Conservation (phyloP, 2,113 vertebrate species). For the Caracal caracal region DNA sequence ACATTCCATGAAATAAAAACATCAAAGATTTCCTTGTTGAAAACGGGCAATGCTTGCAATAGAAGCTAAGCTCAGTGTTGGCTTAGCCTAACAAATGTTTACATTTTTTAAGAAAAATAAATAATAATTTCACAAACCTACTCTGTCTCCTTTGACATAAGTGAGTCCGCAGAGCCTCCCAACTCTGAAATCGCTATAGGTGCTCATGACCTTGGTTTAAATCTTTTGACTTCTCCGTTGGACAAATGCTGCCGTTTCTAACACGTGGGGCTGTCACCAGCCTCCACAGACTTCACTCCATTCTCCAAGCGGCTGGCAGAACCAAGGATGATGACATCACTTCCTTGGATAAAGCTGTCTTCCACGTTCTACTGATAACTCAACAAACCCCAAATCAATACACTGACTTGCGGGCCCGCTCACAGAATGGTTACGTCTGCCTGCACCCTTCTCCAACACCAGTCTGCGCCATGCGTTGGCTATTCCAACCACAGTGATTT, state of each 20-base stretch:
- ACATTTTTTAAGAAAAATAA: neutral
- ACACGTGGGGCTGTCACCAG: neutral
- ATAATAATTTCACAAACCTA: neutral
- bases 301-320: neutral
- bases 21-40: slow-evolving; percentile 42
- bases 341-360: neutral
- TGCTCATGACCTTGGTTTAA: fast-evolving
- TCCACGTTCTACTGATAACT: neutral
- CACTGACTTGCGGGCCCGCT: fast-evolving
- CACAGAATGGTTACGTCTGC: fast-evolving
- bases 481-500: neutral
- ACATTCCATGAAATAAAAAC: neutral
- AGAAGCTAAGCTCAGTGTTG: neutral
- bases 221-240: neutral
- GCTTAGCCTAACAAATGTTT: neutral
- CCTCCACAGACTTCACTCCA: fast-evolving
- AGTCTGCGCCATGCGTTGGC: fast-evolving
- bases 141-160: neutral
- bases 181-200: neutral
- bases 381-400: neutral
- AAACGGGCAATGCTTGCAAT: neutral
- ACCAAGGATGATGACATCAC: neutral
- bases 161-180: neutral
- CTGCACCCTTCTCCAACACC: too few relatives aligned
- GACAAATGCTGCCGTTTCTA: neutral